Base-by-base conservation (phyloP, 2,888 invertebrate genomes). In the Ecliptopera silaceata region DNA sequence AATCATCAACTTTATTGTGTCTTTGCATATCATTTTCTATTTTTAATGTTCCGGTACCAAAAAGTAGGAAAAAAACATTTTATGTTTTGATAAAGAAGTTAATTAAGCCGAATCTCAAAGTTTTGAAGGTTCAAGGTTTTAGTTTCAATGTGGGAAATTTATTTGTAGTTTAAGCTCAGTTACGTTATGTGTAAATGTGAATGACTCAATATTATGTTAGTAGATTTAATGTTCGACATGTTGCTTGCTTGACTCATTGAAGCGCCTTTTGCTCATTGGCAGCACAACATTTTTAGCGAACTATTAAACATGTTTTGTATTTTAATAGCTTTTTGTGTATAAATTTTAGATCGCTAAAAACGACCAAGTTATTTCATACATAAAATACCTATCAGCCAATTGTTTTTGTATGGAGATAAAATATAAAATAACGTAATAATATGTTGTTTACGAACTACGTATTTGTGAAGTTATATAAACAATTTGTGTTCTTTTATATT, bases 141-240 rank as follows among this genome's bases (percentile, higher is more conserved):
- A 4, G 8, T 42, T 18, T 17, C n/a, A 17, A 11, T 4, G 43
- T 10, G 11, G 34, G 11, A n/a, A n/a, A n/a, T n/a, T 26, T 52
- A 57, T 53, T 52, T n/a, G n/a, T n/a, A n/a, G n/a, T n/a, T 49
- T 34, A 63, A 46, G 11, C 54, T 55, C 43, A 32, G 54, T 57
- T 42, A 55, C 43, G 52, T 26, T 26, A 52, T 43, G 56, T 32
- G 34, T 29, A 43, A 49, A 59, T 56, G 20, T n/a, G 12, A 12
- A 52, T 64, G 55, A 64, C 54, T 55, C 47, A 41, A 44, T 38
- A 55, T 18, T 29, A 4, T 17, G 69, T 70, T 79, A 75, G 81
- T 80, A 74, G 75, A 70, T 75, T 80, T 79, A 80, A 80, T 80
- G 74, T 66, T 64, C 63, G 66, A 61, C 45, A 59, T 65, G 47